These are phyloP conservation scores for Sorex fumeus DNA, from an alignment of 2,113 vertebrate genomes.

Conservation along the genomic window DNA sequence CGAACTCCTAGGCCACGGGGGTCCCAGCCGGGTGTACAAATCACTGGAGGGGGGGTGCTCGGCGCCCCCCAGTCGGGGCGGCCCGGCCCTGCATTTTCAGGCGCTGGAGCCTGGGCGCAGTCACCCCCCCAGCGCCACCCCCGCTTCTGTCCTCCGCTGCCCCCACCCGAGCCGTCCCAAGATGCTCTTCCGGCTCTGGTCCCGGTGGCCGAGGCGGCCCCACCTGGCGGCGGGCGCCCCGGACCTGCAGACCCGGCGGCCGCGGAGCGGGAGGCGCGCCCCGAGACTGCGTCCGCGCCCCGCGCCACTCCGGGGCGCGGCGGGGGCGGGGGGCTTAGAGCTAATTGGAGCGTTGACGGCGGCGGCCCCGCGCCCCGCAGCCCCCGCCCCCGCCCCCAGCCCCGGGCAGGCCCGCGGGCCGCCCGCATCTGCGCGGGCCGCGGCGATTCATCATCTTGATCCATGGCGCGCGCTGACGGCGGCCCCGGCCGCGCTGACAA, in stretches of 20 bases:
- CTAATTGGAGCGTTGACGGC: constrained; percentile 81
- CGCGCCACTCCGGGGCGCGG: neutral
- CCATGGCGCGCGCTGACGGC: constrained; percentile 98
- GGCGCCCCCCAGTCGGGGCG: neutral
- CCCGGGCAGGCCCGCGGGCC: constrained; percentile 79
- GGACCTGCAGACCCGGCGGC: neutral
- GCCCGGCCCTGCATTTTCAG: neutral
- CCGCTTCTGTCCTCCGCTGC: too few relatives aligned
- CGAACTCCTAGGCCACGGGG: neutral
- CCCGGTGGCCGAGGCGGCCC: neutral
- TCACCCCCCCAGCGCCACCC: too few relatives aligned
- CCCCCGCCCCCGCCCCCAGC: constrained; percentile 51
- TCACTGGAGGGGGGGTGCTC: neutral
- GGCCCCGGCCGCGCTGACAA: constrained; percentile 95
- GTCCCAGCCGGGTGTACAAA: neutral
- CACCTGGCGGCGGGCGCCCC: neutral
- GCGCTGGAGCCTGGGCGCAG: too few relatives aligned
- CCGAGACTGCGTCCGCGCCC: neutral
- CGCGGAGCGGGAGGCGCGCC: neutral
- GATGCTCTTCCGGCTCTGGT: rapidly evolving
- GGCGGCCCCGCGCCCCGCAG: constrained; percentile 71
- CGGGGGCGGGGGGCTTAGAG: constrained; percentile 71
- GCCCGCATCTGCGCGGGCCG: constrained; percentile 98
- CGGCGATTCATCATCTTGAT: constrained; percentile 99
- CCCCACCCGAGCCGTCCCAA: neutral